Conservation (phyloP, 2,888 invertebrate genomes). For the Troides oblongomaculatus region DNA sequence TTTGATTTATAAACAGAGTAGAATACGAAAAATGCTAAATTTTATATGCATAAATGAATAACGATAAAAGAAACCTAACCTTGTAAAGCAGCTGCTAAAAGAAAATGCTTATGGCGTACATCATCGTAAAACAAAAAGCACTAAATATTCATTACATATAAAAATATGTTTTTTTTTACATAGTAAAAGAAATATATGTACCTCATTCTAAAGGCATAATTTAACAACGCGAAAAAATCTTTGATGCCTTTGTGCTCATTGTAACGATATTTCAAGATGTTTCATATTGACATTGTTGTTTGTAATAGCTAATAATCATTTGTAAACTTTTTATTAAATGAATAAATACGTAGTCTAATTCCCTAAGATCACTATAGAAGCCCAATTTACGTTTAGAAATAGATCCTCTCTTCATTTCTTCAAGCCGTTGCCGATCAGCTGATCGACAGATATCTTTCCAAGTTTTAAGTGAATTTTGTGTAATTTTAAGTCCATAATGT, state of each 20-base stretch:
- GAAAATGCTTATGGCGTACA: constrained; percentile 4
- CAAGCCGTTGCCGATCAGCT: too few relatives aligned
- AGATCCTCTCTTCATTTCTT: too few relatives aligned
- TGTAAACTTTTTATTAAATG: constrained; percentile 10
- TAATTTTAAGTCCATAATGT: too few relatives aligned
- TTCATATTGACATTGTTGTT: constrained; percentile 17
- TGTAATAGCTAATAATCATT: constrained; percentile 6
- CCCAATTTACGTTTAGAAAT: too few relatives aligned
- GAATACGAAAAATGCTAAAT: too few relatives aligned
- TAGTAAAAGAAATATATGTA: constrained; percentile 2
- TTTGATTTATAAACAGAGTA: too few relatives aligned
- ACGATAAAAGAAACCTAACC: neutral
- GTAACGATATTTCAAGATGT: constrained; percentile 24
- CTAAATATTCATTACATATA: constrained; percentile 19
- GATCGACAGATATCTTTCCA: too few relatives aligned
- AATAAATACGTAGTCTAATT: neutral
- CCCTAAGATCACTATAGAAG: too few relatives aligned
- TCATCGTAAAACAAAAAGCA: constrained; percentile 16
- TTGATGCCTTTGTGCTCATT: constrained; percentile 17
- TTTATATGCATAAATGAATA: neutral
- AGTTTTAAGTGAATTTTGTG: too few relatives aligned
- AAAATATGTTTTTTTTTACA: constrained; percentile 10
- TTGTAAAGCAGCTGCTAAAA: neutral
- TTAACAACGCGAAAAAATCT: constrained; percentile 24
- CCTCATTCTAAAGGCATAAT: constrained; percentile 20